phyloP scores from a whole-genome alignment of 2,888 invertebrate species.

The Thera obeliscata region DNA sequence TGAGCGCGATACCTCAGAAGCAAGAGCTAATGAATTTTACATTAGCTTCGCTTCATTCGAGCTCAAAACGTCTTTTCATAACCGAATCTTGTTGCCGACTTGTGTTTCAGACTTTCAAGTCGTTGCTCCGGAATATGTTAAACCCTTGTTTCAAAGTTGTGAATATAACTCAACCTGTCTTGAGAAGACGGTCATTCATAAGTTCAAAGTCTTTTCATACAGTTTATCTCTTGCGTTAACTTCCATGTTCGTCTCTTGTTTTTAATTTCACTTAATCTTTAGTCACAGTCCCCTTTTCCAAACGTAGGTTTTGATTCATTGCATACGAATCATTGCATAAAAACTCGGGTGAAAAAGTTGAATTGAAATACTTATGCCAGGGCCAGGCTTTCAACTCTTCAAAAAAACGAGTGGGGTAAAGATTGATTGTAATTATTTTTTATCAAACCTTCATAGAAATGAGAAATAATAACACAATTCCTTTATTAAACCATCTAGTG shows the following conservation, averaged over 20 bases:
- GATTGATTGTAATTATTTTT: no score
- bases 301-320: no score
- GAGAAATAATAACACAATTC: no score
- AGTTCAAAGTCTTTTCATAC: background rate
- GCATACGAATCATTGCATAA: no score
- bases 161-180: constrained; percentile 16
- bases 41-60: constrained; percentile 42
- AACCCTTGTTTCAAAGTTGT: constrained; percentile 31
- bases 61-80: constrained; percentile 39
- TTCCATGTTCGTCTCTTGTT: background rate
- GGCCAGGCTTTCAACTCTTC: no score
- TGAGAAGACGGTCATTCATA: constrained; percentile 10
- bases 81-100: constrained; percentile 36
- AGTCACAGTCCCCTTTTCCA: no score
- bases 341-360: no score
- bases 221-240: background rate
- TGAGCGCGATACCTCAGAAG: constrained; percentile 53
- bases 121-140: constrained; percentile 22
- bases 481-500: no score
- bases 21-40: constrained; percentile 44
- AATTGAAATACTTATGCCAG: no score
- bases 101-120: constrained; percentile 19
- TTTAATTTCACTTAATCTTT: background rate
- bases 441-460: no score
- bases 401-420: no score